A percentile compares a stretch with the other conserved stretches of the same genome.
phyloP scores from a whole-genome alignment of 2,888 invertebrate genomes.

The Hydriomena furcata region DNA sequence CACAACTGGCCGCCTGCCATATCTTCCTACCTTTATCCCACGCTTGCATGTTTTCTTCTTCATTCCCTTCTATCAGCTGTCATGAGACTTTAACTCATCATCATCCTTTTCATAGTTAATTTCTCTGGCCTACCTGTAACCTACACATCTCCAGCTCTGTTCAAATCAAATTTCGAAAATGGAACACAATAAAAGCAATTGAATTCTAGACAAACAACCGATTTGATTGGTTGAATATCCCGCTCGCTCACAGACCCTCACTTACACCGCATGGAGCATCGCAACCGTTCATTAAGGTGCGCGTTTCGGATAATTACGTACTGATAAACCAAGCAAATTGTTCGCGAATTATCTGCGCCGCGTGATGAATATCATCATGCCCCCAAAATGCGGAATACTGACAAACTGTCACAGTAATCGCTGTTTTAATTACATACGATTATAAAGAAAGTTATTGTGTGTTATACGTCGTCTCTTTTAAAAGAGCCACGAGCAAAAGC shows the following conservation, averaged over 20 bases:
- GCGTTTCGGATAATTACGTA: conserved; percentile 78
- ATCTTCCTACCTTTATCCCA: no score
- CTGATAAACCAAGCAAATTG: conserved; percentile 81
- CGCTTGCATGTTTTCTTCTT: no score
- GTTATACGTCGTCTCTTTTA: conserved; percentile 45
- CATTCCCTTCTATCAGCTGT: no score
- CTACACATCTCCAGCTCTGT: no score
- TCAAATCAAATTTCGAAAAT: no score
- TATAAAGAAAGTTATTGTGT: conserved; percentile 55
- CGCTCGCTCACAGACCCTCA: conserved; percentile 42
- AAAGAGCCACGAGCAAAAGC: conserved; percentile 12
- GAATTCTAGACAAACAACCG: not conserved
- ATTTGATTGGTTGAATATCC: not conserved
- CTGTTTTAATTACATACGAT: conserved; percentile 53
- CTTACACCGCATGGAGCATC: conserved; percentile 50
- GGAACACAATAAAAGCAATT: no score
- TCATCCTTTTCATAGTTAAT: no score
- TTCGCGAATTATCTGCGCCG: conserved; percentile 70
- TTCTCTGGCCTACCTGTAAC: no score
- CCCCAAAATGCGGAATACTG: conserved; percentile 59
- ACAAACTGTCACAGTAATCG: conserved; percentile 57
- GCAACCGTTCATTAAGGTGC: conserved; percentile 76
- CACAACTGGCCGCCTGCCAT: no score
- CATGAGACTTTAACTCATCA: no score
- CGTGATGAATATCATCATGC: conserved; percentile 70